Percentiles rank a stretch among this genome's conserved stretches.
phyloP scores from a whole-genome alignment of 2,797 vertebrate genomes.

The Brachyrhaphis roseni region DNA sequence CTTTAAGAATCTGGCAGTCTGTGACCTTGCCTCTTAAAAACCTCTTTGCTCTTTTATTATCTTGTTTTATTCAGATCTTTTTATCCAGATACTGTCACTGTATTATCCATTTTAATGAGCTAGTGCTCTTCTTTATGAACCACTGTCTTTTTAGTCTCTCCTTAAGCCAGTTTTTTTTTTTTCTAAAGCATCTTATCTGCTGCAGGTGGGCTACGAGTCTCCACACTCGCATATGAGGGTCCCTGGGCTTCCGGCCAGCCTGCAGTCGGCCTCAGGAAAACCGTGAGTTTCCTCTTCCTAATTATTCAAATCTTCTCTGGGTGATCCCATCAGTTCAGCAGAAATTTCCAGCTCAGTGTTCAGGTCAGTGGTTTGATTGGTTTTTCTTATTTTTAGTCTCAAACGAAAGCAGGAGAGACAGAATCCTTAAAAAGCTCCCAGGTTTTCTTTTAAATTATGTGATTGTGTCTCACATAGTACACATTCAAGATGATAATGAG shows the following conservation, averaged over 20 bases:
- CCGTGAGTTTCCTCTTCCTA: slow-evolving; percentile 74
- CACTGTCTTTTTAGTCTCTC: neutral
- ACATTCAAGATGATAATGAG: neutral
- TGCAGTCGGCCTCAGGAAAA: slow-evolving; percentile 83
- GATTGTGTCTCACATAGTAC: neutral
- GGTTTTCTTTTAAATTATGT: neutral
- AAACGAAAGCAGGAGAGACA: neutral
- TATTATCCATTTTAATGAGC: slow-evolving; percentile 7
- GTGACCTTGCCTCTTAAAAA: slow-evolving; percentile 31
- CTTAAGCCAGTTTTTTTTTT: slow-evolving; percentile 4
- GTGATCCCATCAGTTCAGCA: neutral
- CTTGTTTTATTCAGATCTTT: slow-evolving; percentile 33
- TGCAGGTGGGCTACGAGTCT: slow-evolving; percentile 83
- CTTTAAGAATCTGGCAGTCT: slow-evolving; percentile 27
- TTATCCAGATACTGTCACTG: slow-evolving; percentile 18
- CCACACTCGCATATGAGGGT: slow-evolving; percentile 82
- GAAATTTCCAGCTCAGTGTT: neutral
- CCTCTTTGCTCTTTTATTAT: slow-evolving; percentile 28
- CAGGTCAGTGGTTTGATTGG: neutral
- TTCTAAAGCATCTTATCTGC: slow-evolving; percentile 23
- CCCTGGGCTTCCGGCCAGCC: slow-evolving; percentile 81
- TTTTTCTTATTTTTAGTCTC: neutral
- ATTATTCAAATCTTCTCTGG: slow-evolving; percentile 31
- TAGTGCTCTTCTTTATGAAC: neutral
- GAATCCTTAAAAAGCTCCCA: neutral